These are phyloP conservation scores for Grapholita molesta DNA, from an alignment of 1,140 invertebrate genomes.

Conservation along the genomic window DNA sequence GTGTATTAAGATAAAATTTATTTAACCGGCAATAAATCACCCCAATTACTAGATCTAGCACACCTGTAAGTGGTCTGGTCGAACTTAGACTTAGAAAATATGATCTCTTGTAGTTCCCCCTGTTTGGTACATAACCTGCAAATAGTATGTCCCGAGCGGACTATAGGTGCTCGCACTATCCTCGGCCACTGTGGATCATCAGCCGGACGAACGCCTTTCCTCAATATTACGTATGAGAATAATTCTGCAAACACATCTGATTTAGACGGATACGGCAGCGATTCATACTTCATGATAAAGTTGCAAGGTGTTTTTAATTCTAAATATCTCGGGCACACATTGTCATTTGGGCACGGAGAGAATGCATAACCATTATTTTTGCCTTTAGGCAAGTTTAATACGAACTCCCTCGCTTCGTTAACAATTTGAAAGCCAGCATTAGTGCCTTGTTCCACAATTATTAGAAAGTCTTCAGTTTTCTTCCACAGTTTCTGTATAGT, in stretches of 20 bases:
- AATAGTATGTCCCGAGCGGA: conserved; percentile 83
- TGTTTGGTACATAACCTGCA: conserved; percentile 87
- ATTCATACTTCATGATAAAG: conserved; percentile 83
- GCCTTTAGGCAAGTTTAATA: conserved; percentile 77
- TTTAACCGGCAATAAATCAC: conserved; percentile 84
- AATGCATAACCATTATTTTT: conserved; percentile 81
- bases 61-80: conserved; percentile 84
- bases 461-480: conserved; percentile 89
- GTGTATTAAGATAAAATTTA: no score
- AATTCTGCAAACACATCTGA: conserved; percentile 72
- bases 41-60: conserved; percentile 84
- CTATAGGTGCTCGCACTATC: conserved; percentile 83
- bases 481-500: conserved; percentile 89
- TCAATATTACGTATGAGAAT: conserved; percentile 88
- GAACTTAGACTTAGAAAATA: conserved; percentile 86
- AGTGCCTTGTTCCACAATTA: conserved; percentile 92
- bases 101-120: conserved; percentile 87
- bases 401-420: conserved; percentile 87
- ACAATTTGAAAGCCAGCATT: conserved; percentile 88
- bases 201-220: conserved; percentile 82
- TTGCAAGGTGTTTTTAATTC: conserved; percentile 86
- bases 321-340: conserved; percentile 83
- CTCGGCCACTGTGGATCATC: conserved; percentile 85
- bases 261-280: conserved; percentile 75
- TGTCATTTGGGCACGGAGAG: conserved; percentile 92